These are phyloP conservation scores for Sogatella furcifera DNA, from an alignment of 1,140 invertebrate species.

Conservation along the genomic window DNA sequence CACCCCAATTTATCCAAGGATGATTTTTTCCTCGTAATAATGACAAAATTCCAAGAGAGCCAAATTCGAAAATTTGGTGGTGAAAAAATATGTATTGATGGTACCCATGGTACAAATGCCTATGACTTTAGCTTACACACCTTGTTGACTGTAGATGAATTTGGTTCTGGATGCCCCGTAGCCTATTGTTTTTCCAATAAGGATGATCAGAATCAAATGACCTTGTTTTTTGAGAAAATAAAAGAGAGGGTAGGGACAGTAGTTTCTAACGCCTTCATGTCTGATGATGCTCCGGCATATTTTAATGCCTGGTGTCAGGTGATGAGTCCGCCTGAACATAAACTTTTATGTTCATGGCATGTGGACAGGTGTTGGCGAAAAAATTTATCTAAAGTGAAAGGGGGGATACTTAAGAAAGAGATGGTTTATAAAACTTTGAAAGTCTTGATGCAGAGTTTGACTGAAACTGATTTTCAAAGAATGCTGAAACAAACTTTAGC, in stretches of 20 bases:
- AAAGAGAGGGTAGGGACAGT: too few relatives aligned
- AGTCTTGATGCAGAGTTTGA: not conserved
- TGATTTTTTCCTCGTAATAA: constrained; percentile 5
- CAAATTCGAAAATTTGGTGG: not conserved
- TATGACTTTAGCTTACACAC: not conserved
- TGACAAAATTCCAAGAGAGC: not conserved
- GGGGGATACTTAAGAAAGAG: not conserved
- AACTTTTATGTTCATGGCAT: not conserved
- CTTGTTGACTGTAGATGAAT: not conserved
- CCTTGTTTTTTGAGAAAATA: too few relatives aligned
- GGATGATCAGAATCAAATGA: too few relatives aligned
- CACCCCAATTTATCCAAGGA: not conserved
- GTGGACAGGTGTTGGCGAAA: not conserved
- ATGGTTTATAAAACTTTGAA: not conserved
- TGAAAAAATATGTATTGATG: constrained; percentile 7
- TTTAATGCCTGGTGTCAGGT: not conserved
- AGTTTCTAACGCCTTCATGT: not conserved
- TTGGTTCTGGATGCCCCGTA: not conserved
- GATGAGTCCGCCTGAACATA: not conserved
- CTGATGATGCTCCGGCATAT: not conserved
- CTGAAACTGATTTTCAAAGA: not conserved
- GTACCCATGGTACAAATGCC: constrained; percentile 1
- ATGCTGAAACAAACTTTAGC: not conserved
- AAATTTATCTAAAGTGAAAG: not conserved
- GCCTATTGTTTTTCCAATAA: too few relatives aligned